phyloP scores from a whole-genome alignment of 2,888 invertebrate species.

The Drosophila histrio region DNA sequence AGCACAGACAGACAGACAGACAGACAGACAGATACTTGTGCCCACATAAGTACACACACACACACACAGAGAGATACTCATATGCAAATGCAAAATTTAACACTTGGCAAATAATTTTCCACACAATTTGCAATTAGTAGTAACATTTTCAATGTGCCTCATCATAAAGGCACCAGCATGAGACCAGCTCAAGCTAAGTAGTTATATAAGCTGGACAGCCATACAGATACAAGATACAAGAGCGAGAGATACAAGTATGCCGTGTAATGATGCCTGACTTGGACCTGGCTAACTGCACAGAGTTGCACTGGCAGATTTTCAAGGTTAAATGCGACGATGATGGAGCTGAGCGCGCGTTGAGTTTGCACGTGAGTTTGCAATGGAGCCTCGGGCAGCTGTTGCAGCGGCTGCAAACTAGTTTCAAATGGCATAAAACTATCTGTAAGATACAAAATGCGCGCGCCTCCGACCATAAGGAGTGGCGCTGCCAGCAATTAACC shows the following conservation, averaged over 20 bases:
- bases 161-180: conserved; percentile 71
- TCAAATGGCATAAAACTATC: conserved; percentile 76
- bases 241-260: conserved; percentile 5
- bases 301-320: conserved; percentile 74
- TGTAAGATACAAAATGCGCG: conserved; percentile 62
- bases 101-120: conserved; percentile 71
- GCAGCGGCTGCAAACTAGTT: conserved; percentile 70
- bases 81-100: conserved; percentile 69
- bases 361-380: conserved; percentile 70
- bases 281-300: conserved; percentile 18
- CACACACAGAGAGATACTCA: conserved; percentile 10
- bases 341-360: conserved; percentile 43
- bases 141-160: conserved; percentile 67
- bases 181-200: conserved; percentile 8
- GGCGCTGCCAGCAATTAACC: conserved; percentile 71
- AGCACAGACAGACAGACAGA: neutral
- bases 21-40: conserved; percentile 1
- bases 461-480: conserved; percentile 57
- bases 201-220: conserved; percentile 15
- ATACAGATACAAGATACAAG: conserved; percentile 29
- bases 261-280: conserved; percentile 56
- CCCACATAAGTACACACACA: conserved; percentile 13
- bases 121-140: conserved; percentile 78
- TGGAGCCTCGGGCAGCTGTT: conserved; percentile 63
- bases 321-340: conserved; percentile 70